A percentile compares a stretch with the other conserved stretches of the same genome.
These are phyloP conservation scores for Koerneria pararmatus DNA, from an alignment of 2,888 invertebrate genomes.

Conservation along the genomic window DNA sequence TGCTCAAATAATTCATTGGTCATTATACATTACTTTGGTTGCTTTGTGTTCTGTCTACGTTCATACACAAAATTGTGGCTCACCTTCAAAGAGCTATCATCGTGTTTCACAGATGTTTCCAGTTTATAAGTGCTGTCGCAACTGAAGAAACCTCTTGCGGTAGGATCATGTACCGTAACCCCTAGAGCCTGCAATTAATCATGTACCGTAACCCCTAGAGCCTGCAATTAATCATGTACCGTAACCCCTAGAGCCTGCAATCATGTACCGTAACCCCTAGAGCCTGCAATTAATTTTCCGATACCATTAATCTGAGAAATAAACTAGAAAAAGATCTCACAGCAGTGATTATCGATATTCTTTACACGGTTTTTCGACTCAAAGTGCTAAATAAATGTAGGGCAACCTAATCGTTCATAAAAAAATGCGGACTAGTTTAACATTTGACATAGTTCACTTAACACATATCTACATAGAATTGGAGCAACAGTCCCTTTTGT, in stretches of 20 bases:
- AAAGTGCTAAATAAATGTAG: too few species aligned
- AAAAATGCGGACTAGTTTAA: too few species aligned
- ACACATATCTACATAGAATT: too few species aligned
- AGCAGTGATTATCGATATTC: too few species aligned
- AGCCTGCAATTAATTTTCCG: background rate
- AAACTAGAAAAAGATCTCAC: too few species aligned
- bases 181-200: conserved; percentile 36
- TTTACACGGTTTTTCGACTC: too few species aligned
- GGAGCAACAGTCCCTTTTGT: too few species aligned
- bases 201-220: conserved; percentile 38
- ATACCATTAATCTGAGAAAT: too few species aligned
- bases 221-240: conserved; percentile 37
- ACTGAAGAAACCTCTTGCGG: conserved; percentile 35
- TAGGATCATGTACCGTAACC: conserved; percentile 44
- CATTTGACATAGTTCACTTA: too few species aligned
- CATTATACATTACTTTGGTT: background rate
- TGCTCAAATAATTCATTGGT: too few species aligned
- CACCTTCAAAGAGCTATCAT: conserved; percentile 23
- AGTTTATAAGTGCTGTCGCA: conserved; percentile 9
- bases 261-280: conserved; percentile 39
- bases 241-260: conserved; percentile 33
- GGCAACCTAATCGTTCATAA: too few species aligned
- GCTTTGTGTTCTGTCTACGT: conserved; percentile 7
- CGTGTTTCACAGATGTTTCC: too few species aligned
- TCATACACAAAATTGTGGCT: conserved; percentile 22